phyloP scores from a whole-genome alignment of 2,888 invertebrate genomes.

The Leptodirus hochenwartii region DNA sequence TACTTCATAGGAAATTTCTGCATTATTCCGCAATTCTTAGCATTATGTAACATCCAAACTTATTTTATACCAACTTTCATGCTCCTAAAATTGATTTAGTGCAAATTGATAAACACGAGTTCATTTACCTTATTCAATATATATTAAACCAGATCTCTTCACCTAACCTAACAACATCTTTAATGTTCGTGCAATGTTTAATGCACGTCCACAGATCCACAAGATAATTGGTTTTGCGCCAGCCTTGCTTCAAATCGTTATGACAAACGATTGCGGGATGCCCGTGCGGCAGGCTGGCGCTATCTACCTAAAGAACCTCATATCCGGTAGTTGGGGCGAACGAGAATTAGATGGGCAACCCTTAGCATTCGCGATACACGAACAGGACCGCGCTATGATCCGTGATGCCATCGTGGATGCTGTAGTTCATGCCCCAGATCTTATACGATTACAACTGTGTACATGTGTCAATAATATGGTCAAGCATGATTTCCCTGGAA shows the following conservation, averaged over 20 bases:
- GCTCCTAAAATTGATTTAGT: too few species aligned
- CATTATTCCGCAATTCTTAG: too few species aligned
- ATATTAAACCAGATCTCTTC: too few species aligned
- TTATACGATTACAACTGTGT: slow-evolving; percentile 77
- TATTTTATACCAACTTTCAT: not conserved
- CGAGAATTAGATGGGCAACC: slow-evolving; percentile 50
- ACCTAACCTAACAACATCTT: not conserved
- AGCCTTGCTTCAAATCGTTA: slow-evolving; percentile 79
- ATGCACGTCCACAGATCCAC: too few species aligned
- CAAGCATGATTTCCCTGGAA: slow-evolving; percentile 86
- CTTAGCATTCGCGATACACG: slow-evolving; percentile 75
- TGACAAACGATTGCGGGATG: slow-evolving; percentile 76
- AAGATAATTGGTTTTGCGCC: slow-evolving; percentile 96
- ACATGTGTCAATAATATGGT: slow-evolving; percentile 87
- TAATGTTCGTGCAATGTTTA: not conserved
- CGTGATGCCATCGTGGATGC: slow-evolving; percentile 91
- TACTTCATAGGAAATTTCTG: slow-evolving; percentile 1
- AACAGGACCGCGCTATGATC: slow-evolving; percentile 88
- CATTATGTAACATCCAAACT: too few species aligned
- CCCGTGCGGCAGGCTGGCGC: slow-evolving; percentile 92
- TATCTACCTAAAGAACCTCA: slow-evolving; percentile 89
- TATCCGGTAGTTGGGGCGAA: slow-evolving; percentile 78
- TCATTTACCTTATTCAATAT: too few species aligned
- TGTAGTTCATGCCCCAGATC: slow-evolving; percentile 78
- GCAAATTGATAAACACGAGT: too few species aligned